Base-by-base conservation (phyloP, 1,140 invertebrate species). In the Choristoneura fumiferana region DNA sequence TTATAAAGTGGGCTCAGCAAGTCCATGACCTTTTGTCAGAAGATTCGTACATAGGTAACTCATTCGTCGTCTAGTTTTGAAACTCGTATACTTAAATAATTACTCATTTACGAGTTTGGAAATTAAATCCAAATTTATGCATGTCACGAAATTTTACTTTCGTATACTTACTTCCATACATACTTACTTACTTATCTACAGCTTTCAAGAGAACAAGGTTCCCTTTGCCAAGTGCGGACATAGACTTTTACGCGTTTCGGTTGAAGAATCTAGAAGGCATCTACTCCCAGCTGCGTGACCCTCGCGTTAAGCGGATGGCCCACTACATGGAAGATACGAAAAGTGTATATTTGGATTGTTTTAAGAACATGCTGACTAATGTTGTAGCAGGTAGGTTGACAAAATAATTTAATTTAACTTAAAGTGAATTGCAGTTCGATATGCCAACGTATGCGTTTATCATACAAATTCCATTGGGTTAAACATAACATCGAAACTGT, bases 1-100 rank as follows among this genome's bases (percentile, higher is more conserved):
- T 96, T 1, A 95, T 95, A 63, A 95, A 96, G 77, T 97, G 96
- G 96, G 91, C 92, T 0, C 91, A 92, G 58, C 93, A 95, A 77
- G 93, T 96, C 14, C 92, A 92, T 56, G 94, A 96, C 76, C 91
- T 96, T 9, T 82, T 96, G n/a, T 92, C 93, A 66, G 92, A 95
- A 77, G 93, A 94, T 71, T 94, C 94, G 0, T 91, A 92, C 13
- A 82, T 93, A 45, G 81, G 86, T 89, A 67, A 9, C 18, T 15
- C 17, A 8, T 9, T 29, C 22, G n/a, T n/a, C n/a, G n/a, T n/a
- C n/a, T n/a, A n/a, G n/a, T n/a, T n/a, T n/a, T n/a, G n/a, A n/a
- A n/a, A n/a, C n/a, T n/a, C n/a, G n/a, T n/a, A n/a, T n/a, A n/a
- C n/a, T n/a, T n/a, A n/a, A n/a, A n/a, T n/a, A n/a, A n/a, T n/a